Evolutionary conservation across 2,888 invertebrate genomes (phyloP), one percentile per base, ranked within the genome.

Genomic region (Hypolimnas misippus): DNA sequence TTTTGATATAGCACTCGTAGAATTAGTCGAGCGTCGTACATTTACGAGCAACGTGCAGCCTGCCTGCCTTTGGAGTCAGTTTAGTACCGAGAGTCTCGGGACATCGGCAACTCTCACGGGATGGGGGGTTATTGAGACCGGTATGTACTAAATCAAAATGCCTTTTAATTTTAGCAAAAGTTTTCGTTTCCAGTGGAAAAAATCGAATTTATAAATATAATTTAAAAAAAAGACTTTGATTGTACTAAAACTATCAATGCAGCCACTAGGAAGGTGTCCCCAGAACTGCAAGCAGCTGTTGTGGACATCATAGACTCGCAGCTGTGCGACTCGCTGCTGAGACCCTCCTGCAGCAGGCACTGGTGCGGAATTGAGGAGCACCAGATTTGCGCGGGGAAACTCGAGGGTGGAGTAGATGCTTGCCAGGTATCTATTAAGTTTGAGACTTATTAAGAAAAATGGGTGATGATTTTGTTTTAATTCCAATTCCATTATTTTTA

Each of bases 351-450:
- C 52, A 75, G 68, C 46, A 66, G 76, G 19, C 59, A 68, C 4
- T 77, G 75, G 74, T 72, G 74, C 16, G 76, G 76, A 0, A 55
- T n/a, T n/a, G n/a, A n/a, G n/a, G n/a, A n/a, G n/a, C n/a, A n/a
- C n/a, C n/a, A n/a, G n/a, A n/a, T n/a, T n/a, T n/a, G n/a, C n/a
- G n/a, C n/a, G n/a, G n/a, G n/a, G n/a, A n/a, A n/a, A n/a, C n/a
- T n/a, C n/a, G 58, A 50, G 3, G 73, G 73, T 7, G 73, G 74
- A 0, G 63, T 72, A 3, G 72, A 74, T 19, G 63, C 71, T 4
- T 74, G 53, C 14, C 53, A 53, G 53, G 53, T 53, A 19, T 19
- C 7, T 42, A n/a, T n/a, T n/a, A n/a, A n/a, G n/a, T n/a, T n/a
- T n/a, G n/a, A n/a, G n/a, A n/a, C n/a, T n/a, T n/a, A n/a, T n/a